A percentile compares a stretch with the other conserved stretches of the same genome.
phyloP scores from a whole-genome alignment of 1,140 invertebrate species.

The Papilio dardanus region DNA sequence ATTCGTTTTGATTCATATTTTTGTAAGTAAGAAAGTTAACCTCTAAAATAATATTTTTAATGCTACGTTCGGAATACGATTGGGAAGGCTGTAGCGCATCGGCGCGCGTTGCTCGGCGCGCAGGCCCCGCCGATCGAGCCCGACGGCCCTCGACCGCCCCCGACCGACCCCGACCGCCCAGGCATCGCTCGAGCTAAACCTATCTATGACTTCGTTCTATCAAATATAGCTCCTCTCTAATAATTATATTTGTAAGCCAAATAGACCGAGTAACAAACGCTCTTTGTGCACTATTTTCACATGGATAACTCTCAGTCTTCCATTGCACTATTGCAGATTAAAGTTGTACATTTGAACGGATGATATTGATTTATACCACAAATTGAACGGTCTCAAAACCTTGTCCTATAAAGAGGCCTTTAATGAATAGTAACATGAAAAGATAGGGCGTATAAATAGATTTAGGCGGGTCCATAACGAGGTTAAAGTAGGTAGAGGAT shows the following conservation, averaged over 20 bases:
- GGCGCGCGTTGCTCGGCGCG: conserved; percentile 53
- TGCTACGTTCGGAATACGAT: conserved; percentile 74
- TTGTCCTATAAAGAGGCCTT: conserved; percentile 16
- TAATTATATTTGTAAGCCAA: conserved; percentile 32
- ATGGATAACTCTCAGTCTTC: neutral
- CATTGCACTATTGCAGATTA: neutral
- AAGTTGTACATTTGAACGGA: neutral
- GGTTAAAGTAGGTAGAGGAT: conserved; percentile 13
- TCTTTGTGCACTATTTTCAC: conserved; percentile 21
- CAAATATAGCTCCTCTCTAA: conserved; percentile 22
- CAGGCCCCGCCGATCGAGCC: conserved; percentile 60
- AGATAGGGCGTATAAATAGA: conserved; percentile 18
- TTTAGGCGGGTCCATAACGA: conserved; percentile 23
- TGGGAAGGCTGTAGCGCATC: conserved; percentile 65
- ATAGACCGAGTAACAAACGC: conserved; percentile 18
- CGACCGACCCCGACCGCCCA: conserved; percentile 47
- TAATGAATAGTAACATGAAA: conserved; percentile 27
- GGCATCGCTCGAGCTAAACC: conserved; percentile 41
- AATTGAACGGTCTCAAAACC: conserved; percentile 13
- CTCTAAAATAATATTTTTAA: conserved; percentile 80
- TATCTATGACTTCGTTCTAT: conserved; percentile 20
- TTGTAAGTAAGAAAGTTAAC: conserved; percentile 67
- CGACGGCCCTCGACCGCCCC: conserved; percentile 49
- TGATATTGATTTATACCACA: conserved; percentile 32
- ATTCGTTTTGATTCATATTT: conserved; percentile 58